These are phyloP conservation scores for Bombyx mori DNA, from an alignment of 1,140 invertebrate genomes.

Conservation along the genomic window DNA sequence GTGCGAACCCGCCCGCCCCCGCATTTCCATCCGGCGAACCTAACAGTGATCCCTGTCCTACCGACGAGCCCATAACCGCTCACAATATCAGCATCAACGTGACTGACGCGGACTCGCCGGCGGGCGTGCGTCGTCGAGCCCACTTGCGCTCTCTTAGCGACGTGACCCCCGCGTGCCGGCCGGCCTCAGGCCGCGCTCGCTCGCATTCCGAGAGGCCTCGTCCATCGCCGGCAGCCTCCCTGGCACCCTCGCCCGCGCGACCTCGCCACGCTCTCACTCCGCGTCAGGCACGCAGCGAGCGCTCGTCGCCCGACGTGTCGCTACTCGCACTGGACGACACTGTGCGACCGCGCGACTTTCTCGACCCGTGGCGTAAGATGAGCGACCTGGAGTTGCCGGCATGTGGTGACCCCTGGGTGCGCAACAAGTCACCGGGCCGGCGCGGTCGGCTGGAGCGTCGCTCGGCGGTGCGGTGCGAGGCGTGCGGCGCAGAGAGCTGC, in stretches of 20 bases:
- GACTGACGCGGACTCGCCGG: slow-evolving; percentile 51
- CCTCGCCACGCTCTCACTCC: slow-evolving; percentile 17
- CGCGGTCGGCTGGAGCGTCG: slow-evolving; percentile 28
- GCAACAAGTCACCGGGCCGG: slow-evolving; percentile 16
- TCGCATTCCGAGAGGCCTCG: slow-evolving; percentile 48
- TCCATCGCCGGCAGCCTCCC: slow-evolving; percentile 27
- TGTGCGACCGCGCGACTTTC: slow-evolving; percentile 12
- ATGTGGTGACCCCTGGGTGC: slow-evolving; percentile 32
- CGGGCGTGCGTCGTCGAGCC: slow-evolving; percentile 40
- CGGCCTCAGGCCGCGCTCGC: slow-evolving; percentile 40
- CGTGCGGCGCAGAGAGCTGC: slow-evolving; percentile 28
- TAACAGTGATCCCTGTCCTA: slow-evolving; percentile 9
- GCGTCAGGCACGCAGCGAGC: slow-evolving; percentile 22
- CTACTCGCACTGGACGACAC: slow-evolving; percentile 18
- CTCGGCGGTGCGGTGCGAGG: slow-evolving; percentile 34
- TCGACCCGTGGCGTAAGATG: slow-evolving; percentile 38
- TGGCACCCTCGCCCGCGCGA: slow-evolving; percentile 18
- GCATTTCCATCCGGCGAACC: slow-evolving; percentile 12
- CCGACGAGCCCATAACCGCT: slow-evolving; percentile 5
- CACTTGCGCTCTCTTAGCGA: slow-evolving; percentile 64
- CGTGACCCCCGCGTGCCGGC: slow-evolving; percentile 53
- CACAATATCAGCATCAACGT: slow-evolving; percentile 64
- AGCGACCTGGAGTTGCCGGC: slow-evolving; percentile 23
- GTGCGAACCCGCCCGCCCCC: slow-evolving; percentile 31
- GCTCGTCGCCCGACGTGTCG: slow-evolving; percentile 30